Evolutionary conservation across 2,113 vertebrate species (phyloP).

Genomic region (Thunnus thynnus): DNA sequence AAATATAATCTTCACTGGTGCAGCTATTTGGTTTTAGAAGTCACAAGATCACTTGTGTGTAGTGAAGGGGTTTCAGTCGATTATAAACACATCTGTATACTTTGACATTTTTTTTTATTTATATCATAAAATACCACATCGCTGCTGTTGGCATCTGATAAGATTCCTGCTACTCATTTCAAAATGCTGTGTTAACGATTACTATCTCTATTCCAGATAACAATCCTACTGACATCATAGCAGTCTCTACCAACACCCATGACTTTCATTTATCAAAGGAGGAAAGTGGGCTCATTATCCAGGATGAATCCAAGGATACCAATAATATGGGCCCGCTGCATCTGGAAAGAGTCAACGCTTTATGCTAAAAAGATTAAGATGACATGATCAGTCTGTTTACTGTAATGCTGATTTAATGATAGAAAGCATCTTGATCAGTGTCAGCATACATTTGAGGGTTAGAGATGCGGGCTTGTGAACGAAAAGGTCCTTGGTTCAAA

Average conservation of each 20-base stretch:
- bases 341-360: background rate
- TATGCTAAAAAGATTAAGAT: background rate
- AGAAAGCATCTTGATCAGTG: no score
- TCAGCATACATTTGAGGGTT: background rate
- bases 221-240: background rate
- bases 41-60: no score
- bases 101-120: no score
- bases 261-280: constrained; percentile 70
- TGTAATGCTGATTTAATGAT: background rate
- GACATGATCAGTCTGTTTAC: background rate
- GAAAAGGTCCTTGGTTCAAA: background rate
- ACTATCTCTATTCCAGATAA: constrained; percentile 27
- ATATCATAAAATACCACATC: background rate
- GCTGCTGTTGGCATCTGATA: background rate
- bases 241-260: background rate
- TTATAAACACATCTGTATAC: no score
- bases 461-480: background rate
- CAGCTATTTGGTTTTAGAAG: no score
- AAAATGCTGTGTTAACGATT: background rate
- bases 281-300: constrained; percentile 63
- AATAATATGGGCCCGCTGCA: background rate
- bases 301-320: constrained; percentile 29
- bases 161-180: background rate
- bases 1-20: no score
- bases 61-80: no score